Evolutionary conservation across 2,797 vertebrate species (phyloP), one percentile per base, ranked within the genome.

Genomic region (Sternarchorhynchus goeldii): DNA sequence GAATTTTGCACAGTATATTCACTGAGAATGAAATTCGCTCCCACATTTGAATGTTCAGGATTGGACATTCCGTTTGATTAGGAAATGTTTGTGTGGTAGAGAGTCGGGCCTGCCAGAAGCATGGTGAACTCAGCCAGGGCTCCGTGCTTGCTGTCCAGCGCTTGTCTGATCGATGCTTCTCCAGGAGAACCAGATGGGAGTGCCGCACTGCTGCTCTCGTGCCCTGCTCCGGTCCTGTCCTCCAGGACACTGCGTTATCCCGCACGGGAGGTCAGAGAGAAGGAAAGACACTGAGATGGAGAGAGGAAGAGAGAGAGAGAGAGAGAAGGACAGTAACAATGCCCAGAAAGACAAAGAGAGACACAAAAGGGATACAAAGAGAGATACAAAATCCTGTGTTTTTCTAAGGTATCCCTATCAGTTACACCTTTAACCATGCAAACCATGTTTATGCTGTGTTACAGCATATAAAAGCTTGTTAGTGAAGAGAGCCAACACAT

Each of bases 401-500:
- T 60, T 39, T 55, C 3, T n/a, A 0, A 58, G n/a, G 14, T 50
- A n/a, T 29, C 8, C 7, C 6, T 10, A 41, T 75, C 32, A 29
- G 1, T 0, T 16, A 32, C 55, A 45, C 62, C 29, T 25, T 25
- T 25, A 25, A 25, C 25, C 56, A 17, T 69, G 41, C 17, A 32
- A 67, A 67, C n/a, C 36, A 67, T 62, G 64, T 64, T 59, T 58
- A 71, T 64, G 50, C 57, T 57, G 39, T n/a, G 60, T 82, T 20
- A 75, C 36, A 45, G n/a, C 50, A 58, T 2, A 59, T 72, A 66
- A 75, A 75, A 70, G 6, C n/a, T 60, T 83, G 78, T 34, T 72
- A 56, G 84, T 6, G 73, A 83, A 75, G 66, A 2, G 81, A 69
- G 85, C 83, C 89, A 89, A 83, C 53, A 60, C 86, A 88, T 90